Conservation (phyloP, 2,888 invertebrate species). For the Ernsta delagoae region DNA sequence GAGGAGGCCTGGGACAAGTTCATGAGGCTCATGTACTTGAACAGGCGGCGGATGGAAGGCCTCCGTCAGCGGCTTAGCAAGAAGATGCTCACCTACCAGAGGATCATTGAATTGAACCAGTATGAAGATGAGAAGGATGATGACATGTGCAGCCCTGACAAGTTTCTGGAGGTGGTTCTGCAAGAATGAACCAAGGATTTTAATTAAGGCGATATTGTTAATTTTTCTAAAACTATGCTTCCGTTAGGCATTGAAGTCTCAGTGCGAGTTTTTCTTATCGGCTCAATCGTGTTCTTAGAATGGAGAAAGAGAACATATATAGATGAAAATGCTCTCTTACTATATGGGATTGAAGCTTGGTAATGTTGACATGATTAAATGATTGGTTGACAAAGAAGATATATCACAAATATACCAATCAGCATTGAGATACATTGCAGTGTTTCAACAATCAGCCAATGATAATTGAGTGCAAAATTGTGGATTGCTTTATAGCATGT, state of each 20-base stretch:
- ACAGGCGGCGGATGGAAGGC: constrained; percentile 3
- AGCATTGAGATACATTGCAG: no score
- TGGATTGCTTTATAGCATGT: no score
- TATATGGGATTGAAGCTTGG: no score
- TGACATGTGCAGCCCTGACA: neutral
- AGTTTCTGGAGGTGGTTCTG: neutral
- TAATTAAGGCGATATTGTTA: neutral
- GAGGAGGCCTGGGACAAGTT: constrained; percentile 10
- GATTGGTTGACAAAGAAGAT: no score
- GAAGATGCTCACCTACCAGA: neutral
- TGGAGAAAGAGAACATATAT: no score
- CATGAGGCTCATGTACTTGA: constrained; percentile 1
- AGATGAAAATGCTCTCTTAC: no score
- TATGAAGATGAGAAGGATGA: neutral
- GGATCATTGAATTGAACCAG: neutral
- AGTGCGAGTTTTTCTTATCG: no score
- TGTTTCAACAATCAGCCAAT: no score
- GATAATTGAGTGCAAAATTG: no score
- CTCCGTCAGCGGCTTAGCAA: neutral
- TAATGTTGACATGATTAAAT: no score
- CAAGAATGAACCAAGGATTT: neutral
- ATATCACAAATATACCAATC: no score
- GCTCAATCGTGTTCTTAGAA: no score
- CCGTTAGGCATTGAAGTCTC: neutral
- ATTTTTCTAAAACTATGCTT: neutral